Conservation (phyloP, 2,113 vertebrate genomes). For the Rynchops niger region DNA sequence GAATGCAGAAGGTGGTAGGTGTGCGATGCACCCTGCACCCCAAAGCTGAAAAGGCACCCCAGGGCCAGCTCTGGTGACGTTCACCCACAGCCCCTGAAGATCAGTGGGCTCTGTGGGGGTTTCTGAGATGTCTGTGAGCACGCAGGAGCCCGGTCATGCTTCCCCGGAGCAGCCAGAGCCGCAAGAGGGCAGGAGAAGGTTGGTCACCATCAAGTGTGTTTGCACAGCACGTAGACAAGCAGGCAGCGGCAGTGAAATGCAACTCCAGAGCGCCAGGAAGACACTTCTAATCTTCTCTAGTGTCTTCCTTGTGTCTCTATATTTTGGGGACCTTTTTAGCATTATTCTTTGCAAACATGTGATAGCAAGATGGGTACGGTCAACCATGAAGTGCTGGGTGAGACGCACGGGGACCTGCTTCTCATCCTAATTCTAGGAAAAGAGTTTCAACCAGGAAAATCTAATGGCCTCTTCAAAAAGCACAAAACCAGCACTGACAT, state of each 20-base stretch:
- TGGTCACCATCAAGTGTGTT: not conserved
- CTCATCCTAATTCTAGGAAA: not conserved
- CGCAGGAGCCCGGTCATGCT: accelerated
- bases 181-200: conserved; percentile 37
- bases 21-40: not conserved
- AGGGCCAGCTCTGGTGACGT: not conserved
- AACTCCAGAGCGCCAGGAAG: not conserved
- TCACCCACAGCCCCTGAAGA: not conserved
- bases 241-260: not conserved
- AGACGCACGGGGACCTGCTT: not conserved
- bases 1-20: accelerated
- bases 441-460: not conserved
- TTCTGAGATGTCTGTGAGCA: not conserved
- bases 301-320: not conserved
- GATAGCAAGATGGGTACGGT: not conserved
- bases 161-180: not conserved
- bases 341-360: not conserved
- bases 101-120: not conserved
- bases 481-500: not conserved
- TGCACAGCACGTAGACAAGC: accelerated
- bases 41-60: not conserved
- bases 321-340: not conserved
- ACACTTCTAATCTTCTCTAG: not conserved
- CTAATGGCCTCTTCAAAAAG: not conserved
- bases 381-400: not conserved